Evolutionary conservation across 1,140 invertebrate species (phyloP).

Genomic region (Belonocnema kinseyi): DNA sequence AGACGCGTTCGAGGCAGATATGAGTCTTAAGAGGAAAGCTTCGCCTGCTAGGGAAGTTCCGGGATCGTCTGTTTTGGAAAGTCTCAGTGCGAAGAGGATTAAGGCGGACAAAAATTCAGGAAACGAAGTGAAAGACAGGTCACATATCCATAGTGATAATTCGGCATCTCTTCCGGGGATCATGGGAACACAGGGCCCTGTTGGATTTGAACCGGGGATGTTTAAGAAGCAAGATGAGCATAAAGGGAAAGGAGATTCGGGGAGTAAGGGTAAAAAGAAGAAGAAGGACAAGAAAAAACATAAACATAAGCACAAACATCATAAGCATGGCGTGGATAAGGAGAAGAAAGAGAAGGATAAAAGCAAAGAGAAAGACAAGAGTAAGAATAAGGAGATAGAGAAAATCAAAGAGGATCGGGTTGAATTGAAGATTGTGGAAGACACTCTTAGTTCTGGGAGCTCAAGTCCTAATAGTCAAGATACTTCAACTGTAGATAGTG

Average conservation of each 20-base stretch:
- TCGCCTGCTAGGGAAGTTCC: constrained; percentile 60
- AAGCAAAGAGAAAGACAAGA: constrained; percentile 69
- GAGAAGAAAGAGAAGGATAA: constrained; percentile 79
- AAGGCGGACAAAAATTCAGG: constrained; percentile 46
- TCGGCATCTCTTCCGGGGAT: constrained; percentile 84
- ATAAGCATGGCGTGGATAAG: constrained; percentile 79
- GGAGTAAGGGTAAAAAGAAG: constrained; percentile 83
- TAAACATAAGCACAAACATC: constrained; percentile 86
- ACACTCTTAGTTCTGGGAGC: constrained; percentile 80
- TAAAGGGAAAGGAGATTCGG: constrained; percentile 67
- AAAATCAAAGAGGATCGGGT: no score
- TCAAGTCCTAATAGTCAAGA: constrained; percentile 79
- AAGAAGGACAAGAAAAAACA: constrained; percentile 91
- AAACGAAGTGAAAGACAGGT: constrained; percentile 74
- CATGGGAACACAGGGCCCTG: constrained; percentile 80
- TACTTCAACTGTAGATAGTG: constrained; percentile 62
- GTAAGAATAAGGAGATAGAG: constrained; percentile 74
- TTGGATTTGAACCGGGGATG: constrained; percentile 88
- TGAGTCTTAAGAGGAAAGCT: constrained; percentile 66
- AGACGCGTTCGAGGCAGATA: constrained; percentile 64
- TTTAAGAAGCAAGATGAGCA: constrained; percentile 79
- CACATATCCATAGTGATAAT: constrained; percentile 85
- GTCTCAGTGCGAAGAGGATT: constrained; percentile 60
- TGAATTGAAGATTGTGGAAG: constrained; percentile 75
- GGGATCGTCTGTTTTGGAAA: constrained; percentile 43